Evolutionary conservation across 2,888 invertebrate species (phyloP).

Genomic region (Ophioninae sp.): DNA sequence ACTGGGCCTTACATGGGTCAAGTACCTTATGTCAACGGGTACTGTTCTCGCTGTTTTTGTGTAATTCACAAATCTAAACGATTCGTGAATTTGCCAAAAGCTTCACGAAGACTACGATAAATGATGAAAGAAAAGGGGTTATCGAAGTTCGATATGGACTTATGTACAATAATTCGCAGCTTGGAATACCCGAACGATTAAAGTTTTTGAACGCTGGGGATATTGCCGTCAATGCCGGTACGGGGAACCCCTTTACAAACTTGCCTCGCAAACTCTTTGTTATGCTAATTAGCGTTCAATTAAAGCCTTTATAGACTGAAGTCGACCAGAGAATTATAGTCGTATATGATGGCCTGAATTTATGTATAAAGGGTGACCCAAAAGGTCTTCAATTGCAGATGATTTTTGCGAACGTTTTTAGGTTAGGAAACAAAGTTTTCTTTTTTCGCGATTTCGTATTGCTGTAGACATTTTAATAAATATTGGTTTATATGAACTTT

Average conservation of each 20-base stretch:
- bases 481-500: too few species aligned
- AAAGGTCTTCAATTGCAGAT: background rate
- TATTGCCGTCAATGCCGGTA: constrained; percentile 67
- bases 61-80: background rate
- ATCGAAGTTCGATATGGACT: background rate
- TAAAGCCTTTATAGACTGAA: constrained; percentile 68
- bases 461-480: too few species aligned
- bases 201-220: constrained; percentile 29
- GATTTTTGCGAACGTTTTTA: too few species aligned
- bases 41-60: too few species aligned
- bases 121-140: background rate
- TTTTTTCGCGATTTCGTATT: too few species aligned
- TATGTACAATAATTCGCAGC: background rate
- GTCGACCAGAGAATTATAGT: constrained; percentile 65
- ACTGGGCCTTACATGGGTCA: too few species aligned
- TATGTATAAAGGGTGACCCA: constrained; percentile 32
- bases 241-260: constrained; percentile 44
- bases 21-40: too few species aligned
- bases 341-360: background rate
- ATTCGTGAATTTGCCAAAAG: background rate
- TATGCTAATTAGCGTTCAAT: constrained; percentile 77
- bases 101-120: background rate
- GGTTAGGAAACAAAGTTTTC: too few species aligned
- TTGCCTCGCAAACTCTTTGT: constrained; percentile 69
- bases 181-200: background rate